Conservation (phyloP, 1,140 invertebrate species). For the Cotesia vestalis region DNA sequence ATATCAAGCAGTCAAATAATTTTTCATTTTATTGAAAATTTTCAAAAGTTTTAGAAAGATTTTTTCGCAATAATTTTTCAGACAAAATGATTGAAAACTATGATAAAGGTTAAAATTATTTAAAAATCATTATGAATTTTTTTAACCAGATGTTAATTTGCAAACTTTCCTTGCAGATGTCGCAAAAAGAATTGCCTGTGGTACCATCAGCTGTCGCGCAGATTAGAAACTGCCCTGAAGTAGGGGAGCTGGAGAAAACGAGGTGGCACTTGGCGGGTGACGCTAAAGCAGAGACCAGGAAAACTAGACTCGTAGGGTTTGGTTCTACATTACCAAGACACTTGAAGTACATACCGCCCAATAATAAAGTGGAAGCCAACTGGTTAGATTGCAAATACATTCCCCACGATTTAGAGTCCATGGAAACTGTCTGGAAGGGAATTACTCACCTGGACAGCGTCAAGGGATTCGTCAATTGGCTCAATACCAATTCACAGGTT, state of each 20-base stretch:
- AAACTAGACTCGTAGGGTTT: conserved; percentile 62
- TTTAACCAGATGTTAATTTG: neutral
- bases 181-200: conserved; percentile 49
- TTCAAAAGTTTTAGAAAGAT: too few relatives aligned
- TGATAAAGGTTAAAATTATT: too few relatives aligned
- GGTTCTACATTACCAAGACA: conserved; percentile 63
- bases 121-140: too few relatives aligned
- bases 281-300: conserved; percentile 61
- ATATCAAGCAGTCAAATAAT: too few relatives aligned
- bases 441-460: conserved; percentile 65
- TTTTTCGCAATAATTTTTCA: too few relatives aligned
- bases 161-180: conserved; percentile 40
- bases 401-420: conserved; percentile 66
- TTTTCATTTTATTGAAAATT: too few relatives aligned
- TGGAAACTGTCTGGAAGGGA: conserved; percentile 69
- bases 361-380: conserved; percentile 60
- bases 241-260: conserved; percentile 57
- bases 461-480: conserved; percentile 53
- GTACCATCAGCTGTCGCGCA: conserved; percentile 47
- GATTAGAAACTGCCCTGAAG: conserved; percentile 52
- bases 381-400: conserved; percentile 66
- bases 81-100: too few relatives aligned
- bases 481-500: conserved; percentile 47
- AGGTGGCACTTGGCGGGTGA: conserved; percentile 65
- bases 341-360: conserved; percentile 64